These are phyloP conservation scores for Antheraea pernyi DNA, from an alignment of 1,140 invertebrate genomes.

Conservation along the genomic window DNA sequence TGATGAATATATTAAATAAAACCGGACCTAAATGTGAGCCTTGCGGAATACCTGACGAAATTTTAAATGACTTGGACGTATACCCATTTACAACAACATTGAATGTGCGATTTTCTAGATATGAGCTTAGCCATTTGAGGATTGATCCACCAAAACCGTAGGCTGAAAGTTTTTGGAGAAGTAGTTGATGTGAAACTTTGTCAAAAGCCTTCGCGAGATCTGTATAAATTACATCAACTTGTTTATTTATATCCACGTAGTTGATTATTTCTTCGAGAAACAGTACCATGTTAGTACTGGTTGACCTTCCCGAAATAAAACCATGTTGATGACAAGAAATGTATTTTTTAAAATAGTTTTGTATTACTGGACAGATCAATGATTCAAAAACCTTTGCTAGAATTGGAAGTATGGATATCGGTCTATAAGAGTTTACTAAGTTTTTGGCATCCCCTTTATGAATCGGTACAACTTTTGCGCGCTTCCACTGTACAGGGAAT, in stretches of 20 bases:
- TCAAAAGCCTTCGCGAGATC: conserved; percentile 22
- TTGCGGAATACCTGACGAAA: conserved; percentile 23
- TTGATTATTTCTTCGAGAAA: conserved; percentile 33
- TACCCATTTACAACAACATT: conserved; percentile 23
- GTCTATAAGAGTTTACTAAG: conserved; percentile 16
- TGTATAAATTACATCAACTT: conserved; percentile 22
- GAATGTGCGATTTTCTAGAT: conserved; percentile 15
- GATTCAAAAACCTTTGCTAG: conserved; percentile 23
- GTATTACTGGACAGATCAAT: conserved; percentile 15
- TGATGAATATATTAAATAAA: conserved; percentile 22
- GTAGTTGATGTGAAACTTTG: conserved; percentile 12
- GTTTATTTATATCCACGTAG: conserved; percentile 45
- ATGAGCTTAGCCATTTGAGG: conserved; percentile 19
- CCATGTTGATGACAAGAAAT: conserved; percentile 18
- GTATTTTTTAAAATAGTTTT: conserved; percentile 10
- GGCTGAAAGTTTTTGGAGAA: conserved; percentile 10
- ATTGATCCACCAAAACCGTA: conserved; percentile 12
- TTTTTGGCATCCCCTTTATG: conserved; percentile 5
- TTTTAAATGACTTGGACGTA: conserved; percentile 7
- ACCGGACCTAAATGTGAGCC: conserved; percentile 23
- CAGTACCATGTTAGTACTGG: conserved; percentile 13
- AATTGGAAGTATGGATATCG: conserved; percentile 19
- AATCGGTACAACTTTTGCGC: conserved; percentile 7
- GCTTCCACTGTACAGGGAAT: conserved; percentile 7
- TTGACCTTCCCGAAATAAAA: conserved; percentile 17